Evolutionary conservation across 23 tunicate genomes (phyloP).

Genomic region (Clavelina lepadiformis): DNA sequence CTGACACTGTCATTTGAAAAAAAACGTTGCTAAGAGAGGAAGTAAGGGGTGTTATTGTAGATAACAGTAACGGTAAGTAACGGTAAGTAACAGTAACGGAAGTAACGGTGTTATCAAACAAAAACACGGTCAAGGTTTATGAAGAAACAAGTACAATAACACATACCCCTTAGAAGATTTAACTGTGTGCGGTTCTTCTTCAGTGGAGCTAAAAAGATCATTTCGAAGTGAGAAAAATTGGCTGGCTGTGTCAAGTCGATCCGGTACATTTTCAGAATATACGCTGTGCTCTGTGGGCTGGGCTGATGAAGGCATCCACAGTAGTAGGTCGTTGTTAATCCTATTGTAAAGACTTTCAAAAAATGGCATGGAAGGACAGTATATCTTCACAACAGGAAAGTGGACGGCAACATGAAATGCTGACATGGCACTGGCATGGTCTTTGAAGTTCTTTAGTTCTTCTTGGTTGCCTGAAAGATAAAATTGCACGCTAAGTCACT

Average conservation of each 20-base stretch:
- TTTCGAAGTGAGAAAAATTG: constrained; percentile 15
- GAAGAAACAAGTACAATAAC: too few relatives aligned
- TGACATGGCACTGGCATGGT: constrained; percentile 44
- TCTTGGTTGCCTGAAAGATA: constrained; percentile 25
- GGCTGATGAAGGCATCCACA: constrained; percentile 84
- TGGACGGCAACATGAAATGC: constrained; percentile 21
- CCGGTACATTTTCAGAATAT: neutral
- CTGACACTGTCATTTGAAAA: too few relatives aligned
- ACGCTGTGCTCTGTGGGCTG: constrained; percentile 5
- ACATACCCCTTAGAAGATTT: too few relatives aligned
- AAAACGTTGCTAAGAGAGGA: too few relatives aligned
- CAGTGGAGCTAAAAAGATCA: too few relatives aligned
- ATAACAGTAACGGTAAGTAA: too few relatives aligned
- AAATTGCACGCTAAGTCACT: too few relatives aligned
- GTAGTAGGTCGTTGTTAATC: constrained; percentile 67
- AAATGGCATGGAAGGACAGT: constrained; percentile 52
- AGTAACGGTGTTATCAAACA: too few relatives aligned
- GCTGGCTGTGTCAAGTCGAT: constrained; percentile 39
- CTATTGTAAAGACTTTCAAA: constrained; percentile 90
- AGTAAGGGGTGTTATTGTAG: too few relatives aligned
- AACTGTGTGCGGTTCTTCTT: too few relatives aligned
- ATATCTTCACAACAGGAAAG: constrained; percentile 40
- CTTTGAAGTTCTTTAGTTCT: constrained; percentile 50
- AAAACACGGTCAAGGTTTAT: too few relatives aligned
- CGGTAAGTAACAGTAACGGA: too few relatives aligned